These are phyloP conservation scores for Chaetodon auriga DNA, from an alignment of 2,113 vertebrate genomes.

Conservation along the genomic window DNA sequence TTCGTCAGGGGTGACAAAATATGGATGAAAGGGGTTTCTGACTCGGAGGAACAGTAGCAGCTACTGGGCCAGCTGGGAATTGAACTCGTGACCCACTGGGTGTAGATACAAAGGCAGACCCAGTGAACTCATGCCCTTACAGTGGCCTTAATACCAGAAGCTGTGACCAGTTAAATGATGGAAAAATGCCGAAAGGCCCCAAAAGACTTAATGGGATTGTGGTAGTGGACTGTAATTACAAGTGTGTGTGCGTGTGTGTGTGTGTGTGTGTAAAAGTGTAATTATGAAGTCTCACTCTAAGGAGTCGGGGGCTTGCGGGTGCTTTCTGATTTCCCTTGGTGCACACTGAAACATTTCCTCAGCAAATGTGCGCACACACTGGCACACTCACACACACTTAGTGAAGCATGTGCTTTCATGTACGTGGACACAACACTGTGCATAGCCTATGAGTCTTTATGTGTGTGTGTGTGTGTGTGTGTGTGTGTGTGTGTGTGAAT, in stretches of 20 bases:
- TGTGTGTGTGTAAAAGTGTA: conserved; percentile 73
- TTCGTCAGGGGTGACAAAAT: conserved; percentile 57
- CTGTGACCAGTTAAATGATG: conserved; percentile 76
- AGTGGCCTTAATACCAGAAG: conserved; percentile 64
- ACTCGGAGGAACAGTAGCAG: conserved; percentile 48
- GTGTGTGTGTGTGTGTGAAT: conserved; percentile 7
- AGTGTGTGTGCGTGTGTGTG: conserved; percentile 50
- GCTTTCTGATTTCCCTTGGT: conserved; percentile 81
- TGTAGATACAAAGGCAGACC: conserved; percentile 48
- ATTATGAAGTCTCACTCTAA: conserved; percentile 76
- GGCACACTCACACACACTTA: background rate
- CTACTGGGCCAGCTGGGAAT: conserved; percentile 59
- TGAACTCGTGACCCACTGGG: conserved; percentile 65
- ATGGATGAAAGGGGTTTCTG: conserved; percentile 62
- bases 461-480: background rate
- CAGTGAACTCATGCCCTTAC: conserved; percentile 64
- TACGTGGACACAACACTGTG: background rate
- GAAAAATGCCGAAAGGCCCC: conserved; percentile 78
- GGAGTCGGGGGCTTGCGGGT: conserved; percentile 65
- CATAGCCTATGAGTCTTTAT: background rate
- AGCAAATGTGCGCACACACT: conserved; percentile 3
- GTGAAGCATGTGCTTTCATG: background rate
- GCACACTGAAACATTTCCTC: conserved; percentile 63
- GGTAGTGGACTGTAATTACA: conserved; percentile 76
- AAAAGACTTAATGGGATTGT: conserved; percentile 77